phyloP scores from a whole-genome alignment of 2,888 invertebrate species.

The Eupelmus urozonus region DNA sequence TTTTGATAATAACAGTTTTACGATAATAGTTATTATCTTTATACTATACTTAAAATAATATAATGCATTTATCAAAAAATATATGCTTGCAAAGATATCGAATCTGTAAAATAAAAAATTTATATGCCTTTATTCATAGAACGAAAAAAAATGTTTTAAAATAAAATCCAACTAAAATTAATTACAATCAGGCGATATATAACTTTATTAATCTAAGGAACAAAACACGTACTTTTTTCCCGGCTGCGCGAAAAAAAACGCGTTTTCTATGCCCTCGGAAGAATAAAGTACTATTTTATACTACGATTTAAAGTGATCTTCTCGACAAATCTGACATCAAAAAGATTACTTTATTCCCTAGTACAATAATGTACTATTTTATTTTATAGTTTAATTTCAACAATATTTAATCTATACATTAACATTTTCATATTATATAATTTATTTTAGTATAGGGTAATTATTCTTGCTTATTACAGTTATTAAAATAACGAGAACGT shows the following conservation, averaged over 20 bases:
- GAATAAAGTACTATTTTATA: too few species aligned
- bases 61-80: constrained; percentile 16
- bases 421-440: background rate
- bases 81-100: constrained; percentile 5
- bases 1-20: constrained; percentile 25
- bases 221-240: too few species aligned
- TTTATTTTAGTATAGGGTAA: background rate
- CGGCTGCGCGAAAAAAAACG: too few species aligned
- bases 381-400: background rate
- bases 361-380: too few species aligned
- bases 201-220: too few species aligned
- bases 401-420: background rate
- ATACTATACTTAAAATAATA: constrained; percentile 16
- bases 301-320: too few species aligned
- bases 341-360: too few species aligned
- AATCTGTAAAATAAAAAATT: background rate
- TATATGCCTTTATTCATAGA: background rate
- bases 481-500: constrained; percentile 9
- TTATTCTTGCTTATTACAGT: background rate
- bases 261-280: too few species aligned
- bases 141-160: background rate
- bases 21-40: constrained; percentile 9
- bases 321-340: too few species aligned
- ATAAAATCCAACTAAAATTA: background rate
- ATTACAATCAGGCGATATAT: too few species aligned